Conservation (phyloP, 2,797 vertebrate species). For the Carduelis carduelis region DNA sequence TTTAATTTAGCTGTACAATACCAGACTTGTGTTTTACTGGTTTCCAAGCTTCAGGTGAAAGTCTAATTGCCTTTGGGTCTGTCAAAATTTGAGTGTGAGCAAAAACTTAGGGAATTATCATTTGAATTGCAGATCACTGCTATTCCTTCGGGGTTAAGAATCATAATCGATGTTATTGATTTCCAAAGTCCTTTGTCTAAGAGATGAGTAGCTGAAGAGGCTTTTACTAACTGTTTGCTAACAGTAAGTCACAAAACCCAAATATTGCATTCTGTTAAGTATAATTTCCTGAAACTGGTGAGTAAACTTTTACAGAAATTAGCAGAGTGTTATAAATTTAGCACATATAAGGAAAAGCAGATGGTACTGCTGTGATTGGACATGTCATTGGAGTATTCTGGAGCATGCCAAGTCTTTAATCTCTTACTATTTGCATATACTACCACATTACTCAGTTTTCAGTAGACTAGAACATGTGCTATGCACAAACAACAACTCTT, state of each 20-base stretch:
- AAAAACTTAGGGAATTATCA: neutral
- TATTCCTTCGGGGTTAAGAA: conserved; percentile 8
- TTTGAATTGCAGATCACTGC: conserved; percentile 13
- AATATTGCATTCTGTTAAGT: conserved; percentile 49
- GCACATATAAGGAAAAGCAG: conserved; percentile 9
- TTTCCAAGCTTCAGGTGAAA: neutral
- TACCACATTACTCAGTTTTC: neutral
- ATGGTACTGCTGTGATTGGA: conserved; percentile 13
- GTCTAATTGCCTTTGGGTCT: neutral
- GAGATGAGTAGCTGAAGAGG: conserved; percentile 23
- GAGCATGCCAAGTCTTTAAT: conserved; percentile 4
- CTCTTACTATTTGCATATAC: neutral
- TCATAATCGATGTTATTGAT: neutral
- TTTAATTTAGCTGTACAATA: neutral
- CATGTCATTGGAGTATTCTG: neutral
- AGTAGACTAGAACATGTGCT: neutral
- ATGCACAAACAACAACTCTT: neutral
- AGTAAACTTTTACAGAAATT: conserved; percentile 9
- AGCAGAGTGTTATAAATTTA: conserved; percentile 36
- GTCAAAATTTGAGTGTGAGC: neutral
- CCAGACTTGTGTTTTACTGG: neutral
- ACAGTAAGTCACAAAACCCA: conserved; percentile 19
- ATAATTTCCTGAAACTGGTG: neutral
- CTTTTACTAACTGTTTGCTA: conserved; percentile 40
- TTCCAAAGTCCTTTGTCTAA: conserved; percentile 23